Evolutionary conservation across 2,888 invertebrate genomes (phyloP).

Genomic region (Rhagophthalmus giganteus): DNA sequence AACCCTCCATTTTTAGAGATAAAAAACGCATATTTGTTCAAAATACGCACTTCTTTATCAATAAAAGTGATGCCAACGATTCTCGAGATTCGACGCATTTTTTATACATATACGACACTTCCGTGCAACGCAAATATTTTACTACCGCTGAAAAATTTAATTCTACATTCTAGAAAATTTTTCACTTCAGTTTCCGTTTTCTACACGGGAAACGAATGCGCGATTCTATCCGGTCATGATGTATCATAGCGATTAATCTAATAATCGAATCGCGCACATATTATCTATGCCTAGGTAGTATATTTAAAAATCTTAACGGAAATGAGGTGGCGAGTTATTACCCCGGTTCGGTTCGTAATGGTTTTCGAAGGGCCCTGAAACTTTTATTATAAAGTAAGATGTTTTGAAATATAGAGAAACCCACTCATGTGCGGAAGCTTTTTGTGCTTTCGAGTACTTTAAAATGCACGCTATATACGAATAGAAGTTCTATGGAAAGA

Average conservation of each 20-base stretch:
- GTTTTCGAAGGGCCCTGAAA: constrained; percentile 42
- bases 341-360: constrained; percentile 39
- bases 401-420: constrained; percentile 40
- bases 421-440: constrained; percentile 42
- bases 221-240: too few species aligned
- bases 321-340: constrained; percentile 42
- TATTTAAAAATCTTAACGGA: constrained; percentile 37
- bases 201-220: background rate
- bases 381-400: constrained; percentile 46
- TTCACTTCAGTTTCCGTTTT: constrained; percentile 1
- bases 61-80: constrained; percentile 7
- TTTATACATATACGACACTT: constrained; percentile 2
- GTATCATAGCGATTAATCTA: too few species aligned
- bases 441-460: constrained; percentile 36
- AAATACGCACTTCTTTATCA: constrained; percentile 25
- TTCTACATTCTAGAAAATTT: constrained; percentile 1
- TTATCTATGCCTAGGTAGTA: too few species aligned
- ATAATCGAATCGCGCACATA: too few species aligned
- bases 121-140: constrained; percentile 8
- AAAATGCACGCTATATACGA: constrained; percentile 29
- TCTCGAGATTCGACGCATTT: constrained; percentile 7
- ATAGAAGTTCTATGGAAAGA: constrained; percentile 30
- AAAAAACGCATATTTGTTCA: constrained; percentile 25
- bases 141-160: constrained; percentile 10
- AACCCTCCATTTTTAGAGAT: constrained; percentile 16